phyloP scores from a whole-genome alignment of 37 sponge, comb jelly and placozoan genomes.

The Haliclona indistincta region DNA sequence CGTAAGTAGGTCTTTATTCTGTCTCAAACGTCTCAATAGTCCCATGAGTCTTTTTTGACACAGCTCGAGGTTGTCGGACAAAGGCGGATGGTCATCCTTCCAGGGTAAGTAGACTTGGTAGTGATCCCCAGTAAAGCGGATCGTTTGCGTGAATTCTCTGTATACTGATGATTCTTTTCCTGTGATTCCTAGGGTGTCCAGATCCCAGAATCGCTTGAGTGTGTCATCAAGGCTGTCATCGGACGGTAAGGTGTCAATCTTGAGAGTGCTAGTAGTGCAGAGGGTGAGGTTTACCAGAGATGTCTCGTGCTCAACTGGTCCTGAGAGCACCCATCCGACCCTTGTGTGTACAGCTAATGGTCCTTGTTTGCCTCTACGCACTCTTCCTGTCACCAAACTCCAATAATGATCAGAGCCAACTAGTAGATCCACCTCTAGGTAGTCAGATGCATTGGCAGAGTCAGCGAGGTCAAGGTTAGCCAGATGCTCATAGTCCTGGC shows the following conservation, averaged over 20 bases:
- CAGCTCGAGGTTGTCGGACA: conserved; percentile 1
- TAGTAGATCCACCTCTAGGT: background rate
- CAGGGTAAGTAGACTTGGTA: conserved; percentile 8
- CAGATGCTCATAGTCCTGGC: background rate
- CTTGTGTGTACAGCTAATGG: background rate
- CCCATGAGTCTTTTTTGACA: background rate
- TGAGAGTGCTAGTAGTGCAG: background rate
- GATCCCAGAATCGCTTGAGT: conserved; percentile 6
- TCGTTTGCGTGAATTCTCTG: background rate
- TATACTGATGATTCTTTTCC: background rate
- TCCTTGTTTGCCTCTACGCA: background rate
- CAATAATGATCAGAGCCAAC: conserved; percentile 12
- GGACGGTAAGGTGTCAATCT: background rate
- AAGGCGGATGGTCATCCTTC: conserved; percentile 1
- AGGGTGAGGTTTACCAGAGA: background rate
- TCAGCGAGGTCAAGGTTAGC: conserved; percentile 3
- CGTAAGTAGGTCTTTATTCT: background rate
- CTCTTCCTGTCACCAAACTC: conserved; percentile 7
- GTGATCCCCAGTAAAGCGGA: background rate
- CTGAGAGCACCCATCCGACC: conserved; percentile 6
- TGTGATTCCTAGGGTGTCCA: conserved; percentile 18
- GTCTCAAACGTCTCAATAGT: conserved; percentile 1
- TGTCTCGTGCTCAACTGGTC: background rate
- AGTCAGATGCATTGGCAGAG: no score
- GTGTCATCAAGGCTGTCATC: background rate